Percentiles rank a stretch among this genome's conserved stretches.
Evolutionary conservation across 2,113 vertebrate genomes (phyloP).

Genomic region (Helogale parvula): DNA sequence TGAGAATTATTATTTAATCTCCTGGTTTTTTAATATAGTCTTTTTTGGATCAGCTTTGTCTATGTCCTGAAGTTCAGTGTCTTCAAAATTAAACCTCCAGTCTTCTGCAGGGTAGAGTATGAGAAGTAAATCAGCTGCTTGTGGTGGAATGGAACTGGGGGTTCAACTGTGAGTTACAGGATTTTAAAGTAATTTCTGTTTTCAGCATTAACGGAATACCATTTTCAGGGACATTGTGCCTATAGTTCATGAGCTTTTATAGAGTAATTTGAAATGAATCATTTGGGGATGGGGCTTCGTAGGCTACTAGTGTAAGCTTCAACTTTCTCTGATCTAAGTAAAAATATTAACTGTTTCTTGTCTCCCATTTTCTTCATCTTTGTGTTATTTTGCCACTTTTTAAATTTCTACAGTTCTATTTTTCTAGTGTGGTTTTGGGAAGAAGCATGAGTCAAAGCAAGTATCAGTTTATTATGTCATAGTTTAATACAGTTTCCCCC

Average conservation of each 20-base stretch:
- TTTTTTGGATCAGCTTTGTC: background rate
- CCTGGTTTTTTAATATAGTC: background rate
- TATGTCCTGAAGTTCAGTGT: background rate
- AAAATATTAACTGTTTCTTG: background rate
- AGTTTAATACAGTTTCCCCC: background rate
- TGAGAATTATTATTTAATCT: constrained; percentile 33
- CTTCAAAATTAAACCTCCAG: constrained; percentile 22
- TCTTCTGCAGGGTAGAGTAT: background rate
- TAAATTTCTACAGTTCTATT: background rate
- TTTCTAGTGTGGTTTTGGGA: background rate
- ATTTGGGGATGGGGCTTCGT: background rate
- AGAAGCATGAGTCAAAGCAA: background rate
- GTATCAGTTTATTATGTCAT: background rate
- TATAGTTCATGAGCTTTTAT: background rate
- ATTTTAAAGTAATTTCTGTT: background rate
- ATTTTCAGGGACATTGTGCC: background rate
- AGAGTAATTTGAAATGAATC: background rate
- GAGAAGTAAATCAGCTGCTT: background rate
- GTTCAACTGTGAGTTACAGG: background rate
- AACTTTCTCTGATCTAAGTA: background rate
- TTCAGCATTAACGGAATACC: background rate
- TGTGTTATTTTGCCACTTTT: background rate
- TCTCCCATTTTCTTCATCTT: background rate
- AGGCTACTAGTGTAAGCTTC: background rate
- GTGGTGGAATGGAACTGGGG: no score